These are phyloP conservation scores for Notolabrus celidotus DNA, from an alignment of 2,797 vertebrate species.

Conservation along the genomic window DNA sequence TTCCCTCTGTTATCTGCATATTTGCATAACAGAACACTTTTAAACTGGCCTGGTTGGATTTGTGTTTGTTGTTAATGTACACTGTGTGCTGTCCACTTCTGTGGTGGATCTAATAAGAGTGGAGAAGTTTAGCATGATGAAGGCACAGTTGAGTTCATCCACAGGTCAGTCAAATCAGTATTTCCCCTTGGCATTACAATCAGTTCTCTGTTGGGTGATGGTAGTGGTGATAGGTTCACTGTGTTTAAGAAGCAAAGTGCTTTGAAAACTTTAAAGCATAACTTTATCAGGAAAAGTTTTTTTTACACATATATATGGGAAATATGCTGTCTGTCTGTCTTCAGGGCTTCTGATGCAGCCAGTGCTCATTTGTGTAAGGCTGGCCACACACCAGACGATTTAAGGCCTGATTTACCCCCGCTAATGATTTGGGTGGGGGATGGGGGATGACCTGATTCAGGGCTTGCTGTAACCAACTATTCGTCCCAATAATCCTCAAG, in stretches of 20 bases:
- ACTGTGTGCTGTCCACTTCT: background rate
- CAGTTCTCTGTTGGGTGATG: background rate
- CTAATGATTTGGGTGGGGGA: too few species aligned
- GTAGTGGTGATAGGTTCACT: background rate
- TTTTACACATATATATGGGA: background rate
- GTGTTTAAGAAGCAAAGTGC: background rate
- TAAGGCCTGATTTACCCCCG: too few species aligned
- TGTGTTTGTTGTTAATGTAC: conserved; percentile 26
- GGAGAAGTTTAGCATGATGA: conserved; percentile 16
- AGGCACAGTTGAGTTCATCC: conserved; percentile 5
- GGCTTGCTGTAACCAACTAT: too few species aligned
- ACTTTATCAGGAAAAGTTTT: background rate
- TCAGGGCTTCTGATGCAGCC: too few species aligned
- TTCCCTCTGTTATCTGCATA: conserved; percentile 48
- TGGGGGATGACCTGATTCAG: too few species aligned
- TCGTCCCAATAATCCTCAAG: too few species aligned
- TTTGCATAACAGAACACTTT: conserved; percentile 64
- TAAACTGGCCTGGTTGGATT: conserved; percentile 55
- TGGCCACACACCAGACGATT: too few species aligned
- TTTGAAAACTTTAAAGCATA: background rate
- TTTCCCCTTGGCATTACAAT: background rate
- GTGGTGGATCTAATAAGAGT: conserved; percentile 10
- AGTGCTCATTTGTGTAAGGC: too few species aligned
- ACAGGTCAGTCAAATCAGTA: conserved; percentile 7
- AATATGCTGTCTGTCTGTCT: background rate